Conservation (phyloP, 2,888 invertebrate genomes). For the Pteria penguin region DNA sequence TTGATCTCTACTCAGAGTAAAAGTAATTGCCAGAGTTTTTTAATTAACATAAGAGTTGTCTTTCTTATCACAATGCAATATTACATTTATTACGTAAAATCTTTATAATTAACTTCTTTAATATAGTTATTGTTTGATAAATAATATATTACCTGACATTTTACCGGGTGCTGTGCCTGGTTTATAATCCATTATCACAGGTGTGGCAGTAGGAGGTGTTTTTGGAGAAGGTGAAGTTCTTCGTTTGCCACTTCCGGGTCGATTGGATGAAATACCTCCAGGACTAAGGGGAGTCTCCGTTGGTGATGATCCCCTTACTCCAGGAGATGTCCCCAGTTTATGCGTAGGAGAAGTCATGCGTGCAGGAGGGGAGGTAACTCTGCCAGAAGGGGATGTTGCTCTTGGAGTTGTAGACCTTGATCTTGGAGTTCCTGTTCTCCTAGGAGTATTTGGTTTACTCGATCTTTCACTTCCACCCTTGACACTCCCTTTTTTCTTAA, state of each 20-base stretch:
- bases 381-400: slow-evolving; percentile 55
- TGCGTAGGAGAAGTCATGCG: slow-evolving; percentile 63
- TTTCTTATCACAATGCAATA: too few relatives aligned
- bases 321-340: slow-evolving; percentile 36
- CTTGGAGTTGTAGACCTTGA: slow-evolving; percentile 60
- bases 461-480: slow-evolving; percentile 54
- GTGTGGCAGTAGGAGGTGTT: slow-evolving; percentile 50
- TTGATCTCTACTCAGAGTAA: too few relatives aligned
- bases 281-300: slow-evolving; percentile 41
- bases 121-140: too few relatives aligned
- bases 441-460: slow-evolving; percentile 64
- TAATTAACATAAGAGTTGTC: too few relatives aligned
- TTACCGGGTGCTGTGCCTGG: slow-evolving; percentile 73
- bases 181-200: slow-evolving; percentile 54
- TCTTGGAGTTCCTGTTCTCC: slow-evolving; percentile 60
- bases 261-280: slow-evolving; percentile 52
- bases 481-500: slow-evolving; percentile 61
- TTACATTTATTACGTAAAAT: too few relatives aligned
- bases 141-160: slow-evolving; percentile 65
- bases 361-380: slow-evolving; percentile 58
- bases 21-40: too few relatives aligned
- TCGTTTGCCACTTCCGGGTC: slow-evolving; percentile 62
- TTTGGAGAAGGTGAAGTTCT: slow-evolving; percentile 49
- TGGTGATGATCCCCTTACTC: slow-evolving; percentile 37
- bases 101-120: too few relatives aligned